Percentiles rank a stretch among this genome's conserved stretches.
phyloP scores from a whole-genome alignment of 1,140 invertebrate genomes.

The Aradophagus sp. region DNA sequence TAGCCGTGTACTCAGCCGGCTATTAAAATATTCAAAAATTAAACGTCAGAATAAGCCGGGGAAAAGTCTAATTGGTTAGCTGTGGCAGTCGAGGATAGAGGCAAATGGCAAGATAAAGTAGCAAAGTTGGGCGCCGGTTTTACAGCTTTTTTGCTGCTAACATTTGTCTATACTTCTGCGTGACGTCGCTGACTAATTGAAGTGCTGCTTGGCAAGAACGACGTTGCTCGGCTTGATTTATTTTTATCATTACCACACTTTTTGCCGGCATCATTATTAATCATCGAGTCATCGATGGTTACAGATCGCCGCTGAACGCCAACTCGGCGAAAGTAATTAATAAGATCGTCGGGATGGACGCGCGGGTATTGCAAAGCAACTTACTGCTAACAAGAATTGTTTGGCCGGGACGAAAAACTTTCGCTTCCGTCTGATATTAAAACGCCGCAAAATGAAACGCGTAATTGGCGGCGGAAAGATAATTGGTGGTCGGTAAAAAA shows the following conservation, averaged over 20 bases:
- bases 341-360: no score
- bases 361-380: no score
- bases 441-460: no score
- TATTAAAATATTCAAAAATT: conserved; percentile 48
- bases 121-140: conserved; percentile 46
- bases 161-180: conserved; percentile 49
- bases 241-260: conserved; percentile 37
- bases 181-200: conserved; percentile 45
- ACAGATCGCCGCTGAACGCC: no score
- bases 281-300: conserved; percentile 5
- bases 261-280: conserved; percentile 5
- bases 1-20: conserved; percentile 1
- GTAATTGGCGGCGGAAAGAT: no score
- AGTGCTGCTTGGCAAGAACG: conserved; percentile 22
- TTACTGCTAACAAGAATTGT: no score
- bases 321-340: no score
- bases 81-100: conserved; percentile 35
- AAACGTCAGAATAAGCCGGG: conserved; percentile 45
- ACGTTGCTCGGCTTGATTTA: conserved; percentile 36
- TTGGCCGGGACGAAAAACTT: conserved; percentile 9
- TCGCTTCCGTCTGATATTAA: no score
- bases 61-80: conserved; percentile 49
- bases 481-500: no score
- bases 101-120: conserved; percentile 52
- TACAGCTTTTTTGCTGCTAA: conserved; percentile 47